Evolutionary conservation across 2,888 invertebrate genomes (phyloP), one percentile per base, ranked within the genome.

Genomic region (Mythimna pallens): DNA sequence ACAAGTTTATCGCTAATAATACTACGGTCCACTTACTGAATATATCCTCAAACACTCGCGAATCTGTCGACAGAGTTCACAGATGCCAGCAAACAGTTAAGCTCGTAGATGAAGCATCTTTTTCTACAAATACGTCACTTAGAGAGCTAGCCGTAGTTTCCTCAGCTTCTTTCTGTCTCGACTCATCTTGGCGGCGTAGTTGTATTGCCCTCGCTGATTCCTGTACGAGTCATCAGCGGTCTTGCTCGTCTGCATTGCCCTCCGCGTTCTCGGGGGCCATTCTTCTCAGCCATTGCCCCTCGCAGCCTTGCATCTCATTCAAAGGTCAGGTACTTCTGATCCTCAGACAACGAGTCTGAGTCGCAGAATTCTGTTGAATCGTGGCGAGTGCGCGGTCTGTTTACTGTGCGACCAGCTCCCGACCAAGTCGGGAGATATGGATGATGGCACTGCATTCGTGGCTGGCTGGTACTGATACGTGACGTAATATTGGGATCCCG

Each of bases 111-210:
- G 93, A 69, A 36, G 88, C 78, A 98, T 0, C 93, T 99, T 98
- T 86, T 98, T 98, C 92, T 99, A 99, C 25, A 99, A 96, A 87
- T 97, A 98, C 0, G 98, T 98, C 0, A 99, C 98, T 36, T 36
- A 1, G 34, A 36, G 34, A 10, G 50, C 99, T 66, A 99, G 98
- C 86, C 99, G 98, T 84, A 99, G 99, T 92, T 99, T 99, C 89
- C 99, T 98, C 43, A 98, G 97, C 84, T 99, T 97, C 72, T 99
- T 96, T 1, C 98, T 97, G 89, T 99, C 99, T 20, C 99, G 96
- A 0, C 99, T 99, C 83, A 99, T 97, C 92, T 99, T 99, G 0
- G 99, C 99, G 0, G 99, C 99, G 81, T 98, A 98, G 92, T 99
- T 9, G 9, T 99, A 92, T 99, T 99, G 91, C 99, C 98, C 82